Percentiles rank a stretch among this genome's conserved stretches.
These are phyloP conservation scores for Gisinianus flammeolus DNA, from an alignment of 2,888 invertebrate species.

Conservation along the genomic window DNA sequence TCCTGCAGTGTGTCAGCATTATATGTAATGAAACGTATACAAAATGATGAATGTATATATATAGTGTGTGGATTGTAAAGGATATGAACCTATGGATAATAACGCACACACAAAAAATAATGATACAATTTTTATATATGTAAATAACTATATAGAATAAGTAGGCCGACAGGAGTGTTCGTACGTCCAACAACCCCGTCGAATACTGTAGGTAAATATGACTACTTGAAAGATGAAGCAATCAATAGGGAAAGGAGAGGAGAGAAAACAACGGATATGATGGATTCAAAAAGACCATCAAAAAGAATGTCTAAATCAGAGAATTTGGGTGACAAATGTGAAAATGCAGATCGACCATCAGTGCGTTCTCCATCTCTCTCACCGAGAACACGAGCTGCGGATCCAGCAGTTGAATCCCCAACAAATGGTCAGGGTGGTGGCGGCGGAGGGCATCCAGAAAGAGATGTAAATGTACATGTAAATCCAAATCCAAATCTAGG, in stretches of 20 bases:
- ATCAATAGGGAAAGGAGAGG: not conserved
- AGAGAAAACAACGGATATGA: not conserved
- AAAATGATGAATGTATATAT: not conserved
- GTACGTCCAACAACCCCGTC: slow-evolving; percentile 22
- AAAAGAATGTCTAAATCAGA: not conserved
- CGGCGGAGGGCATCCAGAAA: not conserved
- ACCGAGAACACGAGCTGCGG: slow-evolving; percentile 1
- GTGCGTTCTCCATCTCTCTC: slow-evolving; percentile 20
- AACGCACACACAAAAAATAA: not conserved
- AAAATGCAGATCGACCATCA: not conserved
- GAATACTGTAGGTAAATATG: not conserved
- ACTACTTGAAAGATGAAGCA: not conserved
- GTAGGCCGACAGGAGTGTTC: slow-evolving; percentile 18
- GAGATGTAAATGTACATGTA: not conserved
- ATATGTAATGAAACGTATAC: not conserved
- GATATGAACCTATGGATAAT: not conserved
- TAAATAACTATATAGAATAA: not conserved
- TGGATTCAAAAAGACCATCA: not conserved
- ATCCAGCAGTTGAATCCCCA: not conserved
- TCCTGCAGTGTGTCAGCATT: not conserved
- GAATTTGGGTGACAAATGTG: not conserved
- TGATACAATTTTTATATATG: too few species aligned
- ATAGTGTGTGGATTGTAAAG: not conserved
- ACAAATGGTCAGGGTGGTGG: too few species aligned
- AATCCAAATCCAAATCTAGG: not conserved